Percentiles rank a stretch among this genome's conserved stretches.
These are phyloP conservation scores for Neogobius melanostomus DNA, from an alignment of 2,113 vertebrate genomes.

Conservation along the genomic window DNA sequence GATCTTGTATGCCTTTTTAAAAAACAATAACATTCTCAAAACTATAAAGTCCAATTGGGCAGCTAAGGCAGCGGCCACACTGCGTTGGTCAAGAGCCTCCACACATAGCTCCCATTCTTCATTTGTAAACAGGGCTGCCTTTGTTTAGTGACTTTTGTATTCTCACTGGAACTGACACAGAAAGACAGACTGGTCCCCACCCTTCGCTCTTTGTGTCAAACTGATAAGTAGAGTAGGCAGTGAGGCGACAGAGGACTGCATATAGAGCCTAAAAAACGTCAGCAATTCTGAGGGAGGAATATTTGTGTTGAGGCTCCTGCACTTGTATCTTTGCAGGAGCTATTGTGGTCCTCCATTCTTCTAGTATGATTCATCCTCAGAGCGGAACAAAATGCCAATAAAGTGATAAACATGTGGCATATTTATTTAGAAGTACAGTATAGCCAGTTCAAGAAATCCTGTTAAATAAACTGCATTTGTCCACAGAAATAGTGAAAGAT, in stretches of 20 bases:
- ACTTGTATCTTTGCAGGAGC: neutral
- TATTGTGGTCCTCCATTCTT: constrained; percentile 6
- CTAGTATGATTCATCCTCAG: neutral
- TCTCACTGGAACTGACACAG: constrained; percentile 19
- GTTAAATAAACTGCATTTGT: too few species aligned
- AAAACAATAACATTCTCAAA: neutral
- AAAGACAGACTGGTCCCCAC: constrained; percentile 5
- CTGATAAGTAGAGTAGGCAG: constrained; percentile 43
- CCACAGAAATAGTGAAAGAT: too few species aligned
- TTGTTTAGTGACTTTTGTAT: constrained; percentile 48
- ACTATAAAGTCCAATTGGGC: neutral
- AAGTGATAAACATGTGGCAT: too few species aligned
- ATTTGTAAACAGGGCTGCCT: constrained; percentile 33
- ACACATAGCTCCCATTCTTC: constrained; percentile 57
- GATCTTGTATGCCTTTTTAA: neutral
- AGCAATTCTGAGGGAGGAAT: constrained; percentile 24
- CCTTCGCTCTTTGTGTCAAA: constrained; percentile 19
- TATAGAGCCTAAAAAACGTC: constrained; percentile 60
- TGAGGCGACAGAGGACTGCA: constrained; percentile 17
- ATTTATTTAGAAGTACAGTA: too few species aligned
- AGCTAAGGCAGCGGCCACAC: constrained; percentile 50
- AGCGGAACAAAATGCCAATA: neutral
- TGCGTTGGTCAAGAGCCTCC: constrained; percentile 20
- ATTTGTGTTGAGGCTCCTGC: constrained; percentile 3
- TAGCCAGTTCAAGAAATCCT: too few species aligned